Conservation (phyloP, 1,140 invertebrate genomes). For the Chlorops oryzae region DNA sequence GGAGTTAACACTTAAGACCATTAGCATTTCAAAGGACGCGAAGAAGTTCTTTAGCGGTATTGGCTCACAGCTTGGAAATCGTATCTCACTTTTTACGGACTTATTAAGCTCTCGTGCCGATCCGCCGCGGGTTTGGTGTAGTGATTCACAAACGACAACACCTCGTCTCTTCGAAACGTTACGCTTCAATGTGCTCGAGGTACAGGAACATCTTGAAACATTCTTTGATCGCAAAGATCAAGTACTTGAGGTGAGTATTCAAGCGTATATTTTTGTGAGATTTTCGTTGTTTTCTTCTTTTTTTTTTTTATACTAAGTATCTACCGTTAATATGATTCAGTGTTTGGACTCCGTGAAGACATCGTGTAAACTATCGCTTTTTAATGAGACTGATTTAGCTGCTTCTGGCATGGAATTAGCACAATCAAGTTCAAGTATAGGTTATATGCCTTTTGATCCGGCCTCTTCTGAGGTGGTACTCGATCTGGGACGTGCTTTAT, state of each 20-base stretch:
- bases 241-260: constrained; percentile 67
- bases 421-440: constrained; percentile 27
- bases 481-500: constrained; percentile 76
- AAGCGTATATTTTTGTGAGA: no score
- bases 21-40: constrained; percentile 43
- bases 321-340: constrained; percentile 43
- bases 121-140: constrained; percentile 69
- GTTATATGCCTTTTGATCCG: constrained; percentile 43
- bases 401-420: constrained; percentile 37
- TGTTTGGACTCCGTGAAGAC: constrained; percentile 69
- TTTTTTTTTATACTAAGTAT: not conserved
- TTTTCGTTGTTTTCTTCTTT: no score
- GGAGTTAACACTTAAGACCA: constrained; percentile 44
- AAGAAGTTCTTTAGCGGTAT: constrained; percentile 47
- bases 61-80: constrained; percentile 51
- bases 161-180: constrained; percentile 67
- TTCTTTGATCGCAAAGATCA: constrained; percentile 89
- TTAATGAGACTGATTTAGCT: constrained; percentile 56
- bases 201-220: constrained; percentile 92
- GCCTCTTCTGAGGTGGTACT: constrained; percentile 54
- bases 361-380: constrained; percentile 64
- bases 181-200: constrained; percentile 84
- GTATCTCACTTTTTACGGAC: constrained; percentile 61
- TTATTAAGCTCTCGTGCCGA: constrained; percentile 57
- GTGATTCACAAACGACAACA: constrained; percentile 57